Evolutionary conservation across 2,797 vertebrate species (phyloP), one percentile per base, ranked within the genome.

Genomic region (Catamblyrhynchus diadema): DNA sequence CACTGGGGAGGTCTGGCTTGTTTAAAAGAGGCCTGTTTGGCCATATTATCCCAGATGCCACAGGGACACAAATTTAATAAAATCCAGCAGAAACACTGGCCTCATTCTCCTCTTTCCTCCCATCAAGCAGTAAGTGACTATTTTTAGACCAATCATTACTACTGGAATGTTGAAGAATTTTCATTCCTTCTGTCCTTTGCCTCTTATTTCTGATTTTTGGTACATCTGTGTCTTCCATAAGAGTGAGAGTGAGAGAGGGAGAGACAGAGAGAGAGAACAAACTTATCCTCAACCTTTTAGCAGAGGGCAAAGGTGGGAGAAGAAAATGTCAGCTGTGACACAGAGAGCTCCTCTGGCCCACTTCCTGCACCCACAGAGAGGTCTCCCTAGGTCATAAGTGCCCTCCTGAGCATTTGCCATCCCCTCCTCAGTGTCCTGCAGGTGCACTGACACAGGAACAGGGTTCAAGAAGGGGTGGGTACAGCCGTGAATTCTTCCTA

Each of bases 141-240:
- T 90, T 96, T 93, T 88, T 70, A 86, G 48, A 56, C 27, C 45
- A 44, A 35, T 86, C 72, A 75, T 54, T 86, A 39, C 53, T 75
- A 75, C 22, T 62, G 67, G 47, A 90, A 93, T 72, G 54, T 73
- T 56, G 12, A 56, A 81, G 48, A 79, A 73, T 79, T 92, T 81
- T 70, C 20, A 67, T 53, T 91, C 27, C 35, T 93, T 90, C 51
- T 0, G 1, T 54, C 17, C 39, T 88, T 47, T 65, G 56, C 23
- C 14, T 65, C 20, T 33, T 56, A 32, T 27, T 86, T 93, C 47
- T 73, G 22, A 20, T 23, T 82, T 92, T 80, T 64, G 3, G 4
- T 56, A 32, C 27, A 19, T 32, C 21, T 7, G 6, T 70, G 53
- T n/a, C 53, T 74, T 41, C 20, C n/a, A 20, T 22, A 32, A 35